These are phyloP conservation scores for Pelagia noctiluca DNA, from an alignment of 30 jellyfish, hydroid and myxozoan genomes.

Conservation along the genomic window DNA sequence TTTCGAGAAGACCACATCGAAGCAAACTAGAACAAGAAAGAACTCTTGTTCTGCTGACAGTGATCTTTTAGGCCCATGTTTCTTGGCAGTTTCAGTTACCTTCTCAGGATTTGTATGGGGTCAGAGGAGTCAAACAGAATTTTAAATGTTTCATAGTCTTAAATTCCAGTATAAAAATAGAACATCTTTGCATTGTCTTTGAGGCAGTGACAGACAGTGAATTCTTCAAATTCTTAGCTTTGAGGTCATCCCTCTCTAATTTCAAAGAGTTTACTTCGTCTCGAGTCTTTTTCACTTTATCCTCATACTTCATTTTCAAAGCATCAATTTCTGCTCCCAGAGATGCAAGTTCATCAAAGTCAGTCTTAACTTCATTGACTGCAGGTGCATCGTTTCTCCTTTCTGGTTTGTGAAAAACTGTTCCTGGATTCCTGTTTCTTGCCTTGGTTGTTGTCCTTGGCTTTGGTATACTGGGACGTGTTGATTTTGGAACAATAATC, in stretches of 20 bases:
- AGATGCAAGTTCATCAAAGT: background rate
- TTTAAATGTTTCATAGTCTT: constrained; percentile 38
- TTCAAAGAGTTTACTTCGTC: too few relatives aligned
- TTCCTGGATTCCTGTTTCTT: background rate
- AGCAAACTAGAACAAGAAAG: constrained; percentile 25
- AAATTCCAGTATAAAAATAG: constrained; percentile 49
- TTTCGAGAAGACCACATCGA: constrained; percentile 44
- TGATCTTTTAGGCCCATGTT: constrained; percentile 12
- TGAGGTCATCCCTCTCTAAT: background rate
- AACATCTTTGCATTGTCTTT: constrained; percentile 27
- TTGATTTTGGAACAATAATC: too few relatives aligned
- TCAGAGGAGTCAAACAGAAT: constrained; percentile 19
- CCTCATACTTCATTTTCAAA: too few relatives aligned
- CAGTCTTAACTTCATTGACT: too few relatives aligned
- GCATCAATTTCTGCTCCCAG: background rate
- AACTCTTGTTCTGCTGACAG: constrained; percentile 38
- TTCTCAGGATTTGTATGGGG: too few relatives aligned
- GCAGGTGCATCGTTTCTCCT: constrained; percentile 18
- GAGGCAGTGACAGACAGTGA: constrained; percentile 1
- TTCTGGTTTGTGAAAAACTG: constrained; percentile 3
- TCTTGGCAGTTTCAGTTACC: too few relatives aligned
- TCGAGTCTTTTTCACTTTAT: background rate
- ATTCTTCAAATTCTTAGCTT: background rate
- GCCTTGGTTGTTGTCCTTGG: constrained; percentile 6
- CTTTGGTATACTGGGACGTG: too few relatives aligned